Percentiles rank a stretch among this genome's conserved stretches.
These are phyloP conservation scores for Podilymbus podiceps DNA, from an alignment of 2,113 vertebrate species.

Conservation along the genomic window DNA sequence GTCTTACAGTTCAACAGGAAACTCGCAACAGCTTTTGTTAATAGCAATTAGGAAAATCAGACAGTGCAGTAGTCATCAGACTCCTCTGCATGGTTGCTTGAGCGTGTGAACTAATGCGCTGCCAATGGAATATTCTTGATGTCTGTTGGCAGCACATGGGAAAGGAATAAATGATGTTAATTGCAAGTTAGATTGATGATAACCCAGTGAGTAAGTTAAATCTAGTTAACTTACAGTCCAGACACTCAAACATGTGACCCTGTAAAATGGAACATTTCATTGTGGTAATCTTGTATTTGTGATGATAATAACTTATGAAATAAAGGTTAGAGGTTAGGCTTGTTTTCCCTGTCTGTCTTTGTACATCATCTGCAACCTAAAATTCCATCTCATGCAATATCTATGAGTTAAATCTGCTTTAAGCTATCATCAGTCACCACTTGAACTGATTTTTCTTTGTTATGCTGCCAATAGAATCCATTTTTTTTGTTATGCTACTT, in stretches of 20 bases:
- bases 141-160: background rate
- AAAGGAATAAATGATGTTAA: background rate
- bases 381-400: conserved; percentile 26
- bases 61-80: background rate
- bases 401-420: conserved; percentile 33
- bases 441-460: conserved; percentile 52
- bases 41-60: background rate
- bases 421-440: conserved; percentile 41
- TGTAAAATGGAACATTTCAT: conserved; percentile 33
- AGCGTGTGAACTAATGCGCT: background rate
- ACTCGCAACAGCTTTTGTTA: background rate
- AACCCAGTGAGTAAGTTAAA: conserved; percentile 10
- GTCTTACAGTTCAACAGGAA: background rate
- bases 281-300: conserved; percentile 42
- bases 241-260: conserved; percentile 1
- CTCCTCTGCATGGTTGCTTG: background rate
- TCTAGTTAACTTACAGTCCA: conserved; percentile 22
- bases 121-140: background rate
- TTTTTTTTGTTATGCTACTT: background rate
- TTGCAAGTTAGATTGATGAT: background rate
- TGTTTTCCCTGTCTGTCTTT: conserved; percentile 54
- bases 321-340: conserved; percentile 50
- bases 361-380: conserved; percentile 42
- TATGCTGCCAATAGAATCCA: conserved; percentile 1
- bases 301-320: conserved; percentile 46